phyloP scores from a whole-genome alignment of 2,797 vertebrate species.

The Ictinia mississippiensis region DNA sequence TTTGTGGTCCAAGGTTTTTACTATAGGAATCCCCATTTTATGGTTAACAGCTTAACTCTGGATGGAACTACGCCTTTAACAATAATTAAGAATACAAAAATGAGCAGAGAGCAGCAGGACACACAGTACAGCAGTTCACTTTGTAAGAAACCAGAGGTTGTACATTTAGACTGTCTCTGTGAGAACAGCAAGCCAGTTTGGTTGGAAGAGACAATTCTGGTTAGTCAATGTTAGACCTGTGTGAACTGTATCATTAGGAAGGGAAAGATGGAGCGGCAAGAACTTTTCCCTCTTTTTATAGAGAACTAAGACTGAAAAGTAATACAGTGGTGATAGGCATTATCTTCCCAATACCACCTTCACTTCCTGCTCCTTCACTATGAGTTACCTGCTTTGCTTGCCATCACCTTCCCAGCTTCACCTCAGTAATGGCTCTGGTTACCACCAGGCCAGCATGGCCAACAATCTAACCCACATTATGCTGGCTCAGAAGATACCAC shows the following conservation, averaged over 20 bases:
- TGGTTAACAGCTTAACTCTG: conserved; percentile 14
- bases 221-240: conserved; percentile 52
- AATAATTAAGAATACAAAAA: conserved; percentile 24
- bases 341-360: conserved; percentile 61
- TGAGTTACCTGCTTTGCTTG: neutral
- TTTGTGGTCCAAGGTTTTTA: conserved; percentile 28
- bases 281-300: conserved; percentile 59
- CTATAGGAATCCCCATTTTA: conserved; percentile 35
- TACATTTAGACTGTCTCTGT: neutral
- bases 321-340: conserved; percentile 62
- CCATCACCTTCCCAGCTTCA: conserved; percentile 26
- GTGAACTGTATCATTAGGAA: conserved; percentile 54
- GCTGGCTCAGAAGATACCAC: conserved; percentile 68
- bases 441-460: conserved; percentile 26
- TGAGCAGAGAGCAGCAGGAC: conserved; percentile 40
- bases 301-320: conserved; percentile 66
- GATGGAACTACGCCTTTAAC: conserved; percentile 27
- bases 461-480: conserved; percentile 36
- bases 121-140: conserved; percentile 19
- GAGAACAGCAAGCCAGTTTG: conserved; percentile 47
- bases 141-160: conserved; percentile 40
- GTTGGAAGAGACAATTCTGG: conserved; percentile 62
- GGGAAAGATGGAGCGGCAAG: conserved; percentile 59
- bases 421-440: conserved; percentile 36
- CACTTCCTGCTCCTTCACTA: neutral